Evolutionary conservation across 2,113 vertebrate species (phyloP).

Genomic region (Vulpes ferrilata): DNA sequence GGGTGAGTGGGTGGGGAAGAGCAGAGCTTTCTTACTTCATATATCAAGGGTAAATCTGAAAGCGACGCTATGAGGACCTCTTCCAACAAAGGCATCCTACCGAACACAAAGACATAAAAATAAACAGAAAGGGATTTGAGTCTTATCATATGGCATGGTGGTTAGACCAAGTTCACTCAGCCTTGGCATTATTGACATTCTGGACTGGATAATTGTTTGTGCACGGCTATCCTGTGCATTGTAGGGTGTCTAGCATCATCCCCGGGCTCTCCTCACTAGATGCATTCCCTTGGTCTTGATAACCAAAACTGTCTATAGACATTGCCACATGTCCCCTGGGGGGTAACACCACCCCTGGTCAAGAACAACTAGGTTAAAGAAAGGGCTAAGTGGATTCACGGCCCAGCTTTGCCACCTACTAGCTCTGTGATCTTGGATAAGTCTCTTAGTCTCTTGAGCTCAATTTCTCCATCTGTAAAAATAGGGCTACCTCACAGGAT

Average conservation of each 20-base stretch:
- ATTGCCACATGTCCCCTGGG: background rate
- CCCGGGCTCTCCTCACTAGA: background rate
- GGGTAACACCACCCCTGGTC: background rate
- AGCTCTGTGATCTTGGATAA: background rate
- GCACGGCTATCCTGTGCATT: background rate
- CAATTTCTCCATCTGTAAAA: background rate
- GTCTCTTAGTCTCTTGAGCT: background rate
- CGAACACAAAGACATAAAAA: background rate
- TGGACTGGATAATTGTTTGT: background rate
- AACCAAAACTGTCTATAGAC: background rate
- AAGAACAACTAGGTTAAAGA: background rate
- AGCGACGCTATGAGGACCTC: background rate
- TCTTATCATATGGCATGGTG: rapidly evolving
- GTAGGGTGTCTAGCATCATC: background rate
- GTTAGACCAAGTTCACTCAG: background rate
- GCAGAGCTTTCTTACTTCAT: background rate
- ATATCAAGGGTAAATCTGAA: background rate
- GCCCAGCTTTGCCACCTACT: background rate
- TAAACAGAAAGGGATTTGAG: background rate
- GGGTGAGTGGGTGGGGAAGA: background rate
- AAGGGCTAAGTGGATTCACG: background rate
- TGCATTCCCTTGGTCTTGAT: background rate
- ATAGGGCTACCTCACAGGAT: background rate
- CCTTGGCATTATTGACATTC: background rate
- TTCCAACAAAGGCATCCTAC: background rate